These are phyloP conservation scores for Brenthis hecate DNA, from an alignment of 2,888 invertebrate species.

Conservation along the genomic window DNA sequence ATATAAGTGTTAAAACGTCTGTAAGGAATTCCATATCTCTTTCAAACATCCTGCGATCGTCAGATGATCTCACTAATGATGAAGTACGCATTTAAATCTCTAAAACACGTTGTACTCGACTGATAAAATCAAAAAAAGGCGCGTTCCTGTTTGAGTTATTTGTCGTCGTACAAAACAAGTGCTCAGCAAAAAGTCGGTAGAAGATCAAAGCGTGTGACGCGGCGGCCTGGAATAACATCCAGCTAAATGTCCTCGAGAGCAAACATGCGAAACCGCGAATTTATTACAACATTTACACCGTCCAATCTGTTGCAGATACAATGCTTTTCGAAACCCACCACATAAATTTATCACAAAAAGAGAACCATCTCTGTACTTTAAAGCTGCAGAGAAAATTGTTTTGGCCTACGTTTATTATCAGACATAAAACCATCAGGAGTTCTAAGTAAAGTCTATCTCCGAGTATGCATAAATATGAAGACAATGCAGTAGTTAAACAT, in stretches of 20 bases:
- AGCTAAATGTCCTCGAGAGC: conserved; percentile 57
- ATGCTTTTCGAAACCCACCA: conserved; percentile 34
- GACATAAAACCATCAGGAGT: conserved; percentile 30
- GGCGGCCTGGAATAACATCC: conserved; percentile 72
- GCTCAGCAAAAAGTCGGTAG: conserved; percentile 72
- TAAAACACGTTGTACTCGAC: conserved; percentile 60
- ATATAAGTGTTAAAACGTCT: conserved; percentile 29
- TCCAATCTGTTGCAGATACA: conserved; percentile 43
- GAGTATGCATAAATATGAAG: conserved; percentile 56
- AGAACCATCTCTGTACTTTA: conserved; percentile 31
- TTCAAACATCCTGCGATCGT: conserved; percentile 44
- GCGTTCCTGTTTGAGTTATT: conserved; percentile 76
- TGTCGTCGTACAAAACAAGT: conserved; percentile 79
- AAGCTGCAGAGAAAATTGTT: conserved; percentile 28
- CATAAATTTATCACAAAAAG: conserved; percentile 29
- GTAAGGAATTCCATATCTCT: conserved; percentile 35
- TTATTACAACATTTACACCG: conserved; percentile 42
- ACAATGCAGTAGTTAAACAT: conserved; percentile 57
- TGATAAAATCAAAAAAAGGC: conserved; percentile 74
- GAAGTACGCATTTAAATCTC: conserved; percentile 66
- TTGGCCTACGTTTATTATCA: conserved; percentile 28
- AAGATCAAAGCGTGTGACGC: conserved; percentile 77
- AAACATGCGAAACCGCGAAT: conserved; percentile 43
- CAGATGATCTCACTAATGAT: conserved; percentile 75
- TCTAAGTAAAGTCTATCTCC: conserved; percentile 43